Conservation (phyloP, 53 echinoderm and acorn worm genomes). For the Actinopyga echinites region DNA sequence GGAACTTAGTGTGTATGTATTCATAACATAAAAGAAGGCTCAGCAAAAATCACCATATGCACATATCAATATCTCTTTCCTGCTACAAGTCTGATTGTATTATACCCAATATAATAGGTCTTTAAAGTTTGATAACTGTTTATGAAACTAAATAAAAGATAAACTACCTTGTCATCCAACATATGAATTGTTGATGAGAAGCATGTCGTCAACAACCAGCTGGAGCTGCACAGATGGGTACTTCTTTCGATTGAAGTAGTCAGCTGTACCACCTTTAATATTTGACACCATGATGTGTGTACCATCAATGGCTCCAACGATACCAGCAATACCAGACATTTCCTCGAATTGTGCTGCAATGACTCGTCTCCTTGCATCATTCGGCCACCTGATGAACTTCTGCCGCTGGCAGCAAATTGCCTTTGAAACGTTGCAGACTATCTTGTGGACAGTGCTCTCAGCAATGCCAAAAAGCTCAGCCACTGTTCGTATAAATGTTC, state of each 20-base stretch:
- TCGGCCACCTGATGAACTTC: not conserved
- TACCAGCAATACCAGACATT: not conserved
- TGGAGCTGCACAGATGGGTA: constrained; percentile 27
- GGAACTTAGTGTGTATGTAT: no score
- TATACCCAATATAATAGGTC: no score
- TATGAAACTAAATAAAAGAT: no score
- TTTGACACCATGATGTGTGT: constrained; percentile 15
- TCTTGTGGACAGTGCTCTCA: not conserved
- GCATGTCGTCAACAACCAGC: constrained; percentile 17
- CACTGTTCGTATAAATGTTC: not conserved
- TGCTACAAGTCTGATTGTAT: no score
- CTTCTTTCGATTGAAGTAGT: constrained; percentile 24
- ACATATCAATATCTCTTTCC: no score
- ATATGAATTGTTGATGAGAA: constrained; percentile 28
- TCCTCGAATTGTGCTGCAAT: not conserved
- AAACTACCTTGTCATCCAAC: not conserved
- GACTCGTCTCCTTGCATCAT: not conserved
- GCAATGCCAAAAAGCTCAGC: not conserved
- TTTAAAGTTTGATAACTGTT: no score
- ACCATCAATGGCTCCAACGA: not conserved
- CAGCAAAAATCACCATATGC: no score
- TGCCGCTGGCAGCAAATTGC: not conserved
- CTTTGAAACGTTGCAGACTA: not conserved
- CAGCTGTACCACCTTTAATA: not conserved
- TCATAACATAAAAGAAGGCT: no score